Evolutionary conservation across 2,797 vertebrate genomes (phyloP).

Genomic region (Eremophila alpestris): DNA sequence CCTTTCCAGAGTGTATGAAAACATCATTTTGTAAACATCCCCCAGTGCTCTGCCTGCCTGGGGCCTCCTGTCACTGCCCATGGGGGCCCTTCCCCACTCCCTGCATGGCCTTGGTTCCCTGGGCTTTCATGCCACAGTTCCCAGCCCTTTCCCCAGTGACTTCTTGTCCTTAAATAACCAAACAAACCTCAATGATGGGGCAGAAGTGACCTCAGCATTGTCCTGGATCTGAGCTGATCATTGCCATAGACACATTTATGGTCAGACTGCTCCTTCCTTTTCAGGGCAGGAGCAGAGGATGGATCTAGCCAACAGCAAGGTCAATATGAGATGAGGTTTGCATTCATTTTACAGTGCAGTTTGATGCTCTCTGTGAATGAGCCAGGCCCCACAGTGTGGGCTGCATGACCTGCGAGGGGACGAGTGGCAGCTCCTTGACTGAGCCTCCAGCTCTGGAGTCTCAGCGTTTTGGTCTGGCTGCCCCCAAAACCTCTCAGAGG

Average conservation of each 20-base stretch:
- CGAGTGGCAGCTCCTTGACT: not conserved
- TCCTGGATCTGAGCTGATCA: not conserved
- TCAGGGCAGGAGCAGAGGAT: not conserved
- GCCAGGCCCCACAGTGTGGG: not conserved
- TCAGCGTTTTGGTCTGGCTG: not conserved
- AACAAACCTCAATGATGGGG: not conserved
- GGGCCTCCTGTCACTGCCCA: not conserved
- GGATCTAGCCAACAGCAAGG: not conserved
- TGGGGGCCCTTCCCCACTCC: not conserved
- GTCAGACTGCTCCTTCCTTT: not conserved
- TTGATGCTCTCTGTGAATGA: not conserved
- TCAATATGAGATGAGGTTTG: not conserved
- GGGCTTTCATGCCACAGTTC: not conserved
- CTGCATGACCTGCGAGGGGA: fast-evolving
- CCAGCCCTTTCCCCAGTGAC: not conserved
- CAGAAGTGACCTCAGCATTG: not conserved
- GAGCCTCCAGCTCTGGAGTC: not conserved
- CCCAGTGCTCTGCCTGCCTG: not conserved
- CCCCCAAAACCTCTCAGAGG: not conserved
- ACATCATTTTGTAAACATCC: slow-evolving; percentile 33
- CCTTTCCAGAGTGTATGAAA: not conserved
- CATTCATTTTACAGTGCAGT: not conserved
- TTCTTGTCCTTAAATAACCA: not conserved
- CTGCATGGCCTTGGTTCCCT: not conserved
- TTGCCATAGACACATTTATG: not conserved